Conservation (phyloP, 2,113 vertebrate genomes). For the Emydocephalus ijimae region DNA sequence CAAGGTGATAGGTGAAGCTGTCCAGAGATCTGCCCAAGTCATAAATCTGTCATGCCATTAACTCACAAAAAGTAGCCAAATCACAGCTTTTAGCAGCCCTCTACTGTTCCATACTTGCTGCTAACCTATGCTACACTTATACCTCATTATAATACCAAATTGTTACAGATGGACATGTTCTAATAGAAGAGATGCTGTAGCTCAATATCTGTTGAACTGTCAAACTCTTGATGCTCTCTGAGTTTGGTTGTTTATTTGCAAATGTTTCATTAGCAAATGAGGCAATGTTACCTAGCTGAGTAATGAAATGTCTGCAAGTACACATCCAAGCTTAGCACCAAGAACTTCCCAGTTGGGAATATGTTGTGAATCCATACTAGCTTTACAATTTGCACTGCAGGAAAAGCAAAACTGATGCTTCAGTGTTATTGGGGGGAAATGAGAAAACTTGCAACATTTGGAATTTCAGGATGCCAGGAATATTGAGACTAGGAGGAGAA, state of each 20-base stretch:
- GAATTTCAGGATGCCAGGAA: neutral
- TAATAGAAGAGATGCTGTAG: neutral
- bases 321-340: neutral
- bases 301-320: neutral
- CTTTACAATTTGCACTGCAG: neutral
- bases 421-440: neutral
- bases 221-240: neutral
- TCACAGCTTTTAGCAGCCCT: neutral
- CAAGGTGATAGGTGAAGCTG: neutral
- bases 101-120: neutral
- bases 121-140: neutral
- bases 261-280: neutral
- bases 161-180: neutral
- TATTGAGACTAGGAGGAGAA: neutral
- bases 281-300: neutral
- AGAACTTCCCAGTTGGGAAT: neutral
- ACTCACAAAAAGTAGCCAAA: neutral
- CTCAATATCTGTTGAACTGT: neutral
- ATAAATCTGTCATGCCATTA: neutral
- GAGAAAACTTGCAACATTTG: fast-evolving
- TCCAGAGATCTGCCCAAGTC: neutral
- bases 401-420: neutral
- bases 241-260: neutral
- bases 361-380: neutral
- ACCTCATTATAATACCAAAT: neutral